These are phyloP conservation scores for Xiphophorus couchianus DNA, from an alignment of 2,113 vertebrate genomes.

Conservation along the genomic window DNA sequence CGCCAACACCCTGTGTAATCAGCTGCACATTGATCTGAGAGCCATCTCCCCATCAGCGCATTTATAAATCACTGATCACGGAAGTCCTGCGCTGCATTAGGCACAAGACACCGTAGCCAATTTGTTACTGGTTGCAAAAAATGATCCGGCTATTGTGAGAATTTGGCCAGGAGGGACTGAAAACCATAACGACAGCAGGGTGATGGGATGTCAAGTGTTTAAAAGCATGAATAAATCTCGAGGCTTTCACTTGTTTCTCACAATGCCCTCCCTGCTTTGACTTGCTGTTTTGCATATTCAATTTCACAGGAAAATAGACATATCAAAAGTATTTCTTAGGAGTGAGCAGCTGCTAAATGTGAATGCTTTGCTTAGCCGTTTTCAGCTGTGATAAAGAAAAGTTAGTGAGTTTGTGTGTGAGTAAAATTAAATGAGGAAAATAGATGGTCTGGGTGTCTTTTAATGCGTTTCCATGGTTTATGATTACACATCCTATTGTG, in stretches of 20 bases:
- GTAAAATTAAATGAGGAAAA: not conserved
- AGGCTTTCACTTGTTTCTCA: constrained; percentile 52
- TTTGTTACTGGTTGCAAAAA: constrained; percentile 55
- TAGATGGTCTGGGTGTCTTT: constrained; percentile 33
- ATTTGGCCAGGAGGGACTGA: constrained; percentile 54
- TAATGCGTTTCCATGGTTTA: constrained; percentile 36
- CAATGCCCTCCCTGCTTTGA: constrained; percentile 6
- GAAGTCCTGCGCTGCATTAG: constrained; percentile 38
- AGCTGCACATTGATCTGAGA: constrained; percentile 65
- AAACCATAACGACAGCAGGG: constrained; percentile 58
- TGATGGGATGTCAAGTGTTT: constrained; percentile 70
- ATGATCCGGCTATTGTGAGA: constrained; percentile 54
- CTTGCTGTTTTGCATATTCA: constrained; percentile 40
- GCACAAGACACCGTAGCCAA: constrained; percentile 28
- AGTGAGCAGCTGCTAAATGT: constrained; percentile 31
- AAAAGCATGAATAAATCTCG: constrained; percentile 70
- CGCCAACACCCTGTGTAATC: constrained; percentile 63
- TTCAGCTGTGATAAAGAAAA: constrained; percentile 22
- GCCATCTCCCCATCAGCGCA: constrained; percentile 54
- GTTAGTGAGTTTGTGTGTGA: constrained; percentile 2
- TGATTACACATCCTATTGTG: constrained; percentile 65
- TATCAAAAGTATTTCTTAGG: constrained; percentile 29
- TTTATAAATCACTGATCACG: constrained; percentile 62
- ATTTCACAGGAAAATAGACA: constrained; percentile 35
- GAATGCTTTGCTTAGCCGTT: constrained; percentile 34